A percentile compares a stretch with the other conserved stretches of the same genome.
Evolutionary conservation across 2,797 vertebrate genomes (phyloP).

Genomic region (Pogoniulus pusillus): DNA sequence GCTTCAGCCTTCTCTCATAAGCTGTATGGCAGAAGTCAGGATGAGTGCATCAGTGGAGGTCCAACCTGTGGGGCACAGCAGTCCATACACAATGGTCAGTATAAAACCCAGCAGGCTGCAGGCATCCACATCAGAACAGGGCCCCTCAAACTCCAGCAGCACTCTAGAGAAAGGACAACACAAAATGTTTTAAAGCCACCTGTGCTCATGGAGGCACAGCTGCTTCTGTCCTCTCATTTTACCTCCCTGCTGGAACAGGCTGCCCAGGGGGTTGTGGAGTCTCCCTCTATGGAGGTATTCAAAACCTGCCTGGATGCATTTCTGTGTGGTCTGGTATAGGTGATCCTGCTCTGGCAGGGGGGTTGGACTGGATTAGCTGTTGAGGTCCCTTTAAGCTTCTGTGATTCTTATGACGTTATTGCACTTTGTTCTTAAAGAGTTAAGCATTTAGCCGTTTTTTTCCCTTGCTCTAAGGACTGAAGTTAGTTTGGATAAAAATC

Average conservation of each 20-base stretch:
- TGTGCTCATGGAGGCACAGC: neutral
- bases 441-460: neutral
- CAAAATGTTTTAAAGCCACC: neutral
- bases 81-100: too few species aligned
- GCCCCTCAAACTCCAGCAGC: neutral
- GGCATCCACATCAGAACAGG: neutral
- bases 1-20: neutral
- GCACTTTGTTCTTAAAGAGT: neutral
- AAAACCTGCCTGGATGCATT: too few species aligned
- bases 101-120: neutral
- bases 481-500: neutral
- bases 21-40: accelerated
- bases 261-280: too few species aligned
- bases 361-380: too few species aligned
- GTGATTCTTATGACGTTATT: neutral
- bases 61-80: neutral
- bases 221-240: neutral
- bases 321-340: too few species aligned
- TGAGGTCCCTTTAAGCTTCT: too few species aligned
- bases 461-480: neutral
- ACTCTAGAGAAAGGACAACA: neutral
- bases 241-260: too few species aligned
- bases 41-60: too few species aligned
- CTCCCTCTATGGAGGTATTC: too few species aligned
- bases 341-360: too few species aligned